These are phyloP conservation scores for Chalcis sispes DNA, from an alignment of 2,888 invertebrate genomes.

Conservation along the genomic window DNA sequence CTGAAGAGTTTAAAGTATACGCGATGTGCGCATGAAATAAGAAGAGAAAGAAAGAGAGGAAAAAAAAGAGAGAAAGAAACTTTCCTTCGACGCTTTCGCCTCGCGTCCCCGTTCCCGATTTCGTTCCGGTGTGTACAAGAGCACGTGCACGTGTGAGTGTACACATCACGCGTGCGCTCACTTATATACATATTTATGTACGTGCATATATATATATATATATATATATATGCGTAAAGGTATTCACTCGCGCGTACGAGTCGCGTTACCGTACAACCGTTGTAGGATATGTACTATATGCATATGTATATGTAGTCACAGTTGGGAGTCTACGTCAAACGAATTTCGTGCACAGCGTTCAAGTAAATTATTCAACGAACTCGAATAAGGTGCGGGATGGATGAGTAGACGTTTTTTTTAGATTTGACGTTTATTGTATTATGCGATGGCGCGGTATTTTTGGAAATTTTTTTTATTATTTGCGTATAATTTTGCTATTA, in stretches of 20 bases:
- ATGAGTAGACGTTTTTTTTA: too few relatives aligned
- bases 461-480: too few relatives aligned
- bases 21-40: neutral
- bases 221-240: neutral
- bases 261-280: neutral
- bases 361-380: too few relatives aligned
- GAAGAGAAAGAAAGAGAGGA: neutral
- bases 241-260: neutral
- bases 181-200: neutral
- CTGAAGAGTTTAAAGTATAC: too few relatives aligned
- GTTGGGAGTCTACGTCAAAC: constrained; percentile 19
- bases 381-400: too few relatives aligned
- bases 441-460: too few relatives aligned
- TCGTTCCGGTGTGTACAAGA: neutral
- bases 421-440: too few relatives aligned
- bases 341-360: neutral
- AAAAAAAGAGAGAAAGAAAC: constrained; percentile 4
- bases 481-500: too few relatives aligned
- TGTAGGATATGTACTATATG: too few relatives aligned
- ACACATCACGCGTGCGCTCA: neutral
- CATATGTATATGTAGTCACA: neutral
- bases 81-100: constrained; percentile 51
- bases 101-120: constrained; percentile 43
- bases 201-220: neutral
- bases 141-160: neutral